These are phyloP conservation scores for Thomomys bottae DNA, from an alignment of 2,113 vertebrate genomes.

Conservation along the genomic window DNA sequence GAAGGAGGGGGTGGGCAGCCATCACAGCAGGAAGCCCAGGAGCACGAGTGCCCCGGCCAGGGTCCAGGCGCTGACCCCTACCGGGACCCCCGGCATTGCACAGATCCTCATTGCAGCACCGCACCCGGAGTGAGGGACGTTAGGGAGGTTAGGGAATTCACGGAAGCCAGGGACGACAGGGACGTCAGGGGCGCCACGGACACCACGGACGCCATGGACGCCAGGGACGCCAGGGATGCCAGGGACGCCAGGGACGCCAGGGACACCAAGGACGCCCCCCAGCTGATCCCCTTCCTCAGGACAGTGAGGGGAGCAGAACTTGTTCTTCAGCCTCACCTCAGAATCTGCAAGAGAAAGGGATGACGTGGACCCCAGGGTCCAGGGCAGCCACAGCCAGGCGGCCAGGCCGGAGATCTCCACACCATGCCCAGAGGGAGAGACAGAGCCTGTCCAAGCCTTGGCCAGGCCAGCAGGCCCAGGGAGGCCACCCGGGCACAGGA, in stretches of 20 bases:
- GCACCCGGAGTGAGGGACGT: too few species aligned
- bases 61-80: neutral
- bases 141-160: too few species aligned
- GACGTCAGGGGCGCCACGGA: too few species aligned
- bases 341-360: neutral
- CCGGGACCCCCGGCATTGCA: neutral
- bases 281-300: rapidly evolving
- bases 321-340: rapidly evolving
- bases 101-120: neutral
- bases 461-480: neutral
- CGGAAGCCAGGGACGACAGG: too few species aligned
- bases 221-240: too few species aligned
- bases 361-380: too few species aligned
- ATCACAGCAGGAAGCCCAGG: neutral
- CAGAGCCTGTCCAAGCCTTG: too few species aligned
- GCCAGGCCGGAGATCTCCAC: neutral
- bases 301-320: neutral
- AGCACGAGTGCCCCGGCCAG: neutral
- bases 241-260: too few species aligned
- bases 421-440: neutral
- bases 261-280: rapidly evolving
- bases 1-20: rapidly evolving
- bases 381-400: too few species aligned
- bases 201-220: too few species aligned
- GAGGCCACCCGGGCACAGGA: neutral